Evolutionary conservation across 1,140 invertebrate genomes (phyloP).

Genomic region (Phymastichus coffea): DNA sequence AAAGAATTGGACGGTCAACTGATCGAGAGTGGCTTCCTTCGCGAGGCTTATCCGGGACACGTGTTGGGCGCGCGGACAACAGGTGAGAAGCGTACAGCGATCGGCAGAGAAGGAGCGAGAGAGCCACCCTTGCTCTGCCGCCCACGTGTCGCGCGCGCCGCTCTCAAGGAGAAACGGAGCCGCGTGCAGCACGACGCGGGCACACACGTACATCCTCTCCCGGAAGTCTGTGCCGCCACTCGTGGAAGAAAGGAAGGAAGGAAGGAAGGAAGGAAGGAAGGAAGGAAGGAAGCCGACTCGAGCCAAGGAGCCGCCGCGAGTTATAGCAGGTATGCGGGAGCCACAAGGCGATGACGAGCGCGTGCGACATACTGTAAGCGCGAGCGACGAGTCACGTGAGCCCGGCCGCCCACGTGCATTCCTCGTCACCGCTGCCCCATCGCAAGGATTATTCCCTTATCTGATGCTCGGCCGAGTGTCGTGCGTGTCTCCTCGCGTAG

Average conservation of each 20-base stretch:
- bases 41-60: conserved; percentile 23
- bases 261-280: neutral
- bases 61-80: conserved; percentile 18
- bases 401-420: conserved; percentile 15
- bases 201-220: neutral
- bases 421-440: too few species aligned
- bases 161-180: too few species aligned
- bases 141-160: neutral
- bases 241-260: neutral
- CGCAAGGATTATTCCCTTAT: conserved; percentile 3
- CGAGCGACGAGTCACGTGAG: too few species aligned
- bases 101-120: neutral
- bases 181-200: neutral
- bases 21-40: too few species aligned
- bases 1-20: neutral
- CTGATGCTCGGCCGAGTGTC: too few species aligned
- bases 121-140: neutral
- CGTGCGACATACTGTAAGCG: neutral
- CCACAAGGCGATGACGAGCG: too few species aligned
- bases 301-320: too few species aligned
- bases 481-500: too few species aligned
- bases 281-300: too few species aligned
- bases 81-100: conserved; percentile 23
- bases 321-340: too few species aligned
- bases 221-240: neutral